phyloP scores from a whole-genome alignment of 2,113 vertebrate species.

The Pteruthius melanotis region DNA sequence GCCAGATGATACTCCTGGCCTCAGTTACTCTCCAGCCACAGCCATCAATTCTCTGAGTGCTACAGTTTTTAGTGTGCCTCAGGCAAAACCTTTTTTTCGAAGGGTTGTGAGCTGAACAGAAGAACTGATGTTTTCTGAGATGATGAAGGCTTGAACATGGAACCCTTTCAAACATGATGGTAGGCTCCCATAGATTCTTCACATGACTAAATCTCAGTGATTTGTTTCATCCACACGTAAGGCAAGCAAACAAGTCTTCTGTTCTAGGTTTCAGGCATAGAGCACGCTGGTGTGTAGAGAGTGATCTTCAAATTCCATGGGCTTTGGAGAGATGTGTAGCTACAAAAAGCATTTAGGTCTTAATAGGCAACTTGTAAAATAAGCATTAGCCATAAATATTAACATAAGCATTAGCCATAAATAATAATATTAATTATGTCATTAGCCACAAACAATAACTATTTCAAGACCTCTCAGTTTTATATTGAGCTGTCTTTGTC shows the following conservation, averaged over 20 bases:
- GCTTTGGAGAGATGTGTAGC: neutral
- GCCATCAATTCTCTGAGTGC: neutral
- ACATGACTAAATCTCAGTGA: neutral
- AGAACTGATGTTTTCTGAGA: neutral
- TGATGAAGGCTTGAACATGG: neutral
- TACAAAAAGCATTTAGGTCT: neutral
- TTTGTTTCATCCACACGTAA: neutral
- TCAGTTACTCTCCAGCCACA: neutral
- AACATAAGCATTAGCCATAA: neutral
- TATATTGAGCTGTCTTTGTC: neutral
- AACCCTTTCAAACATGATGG: neutral
- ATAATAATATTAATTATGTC: neutral
- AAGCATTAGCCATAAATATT: neutral
- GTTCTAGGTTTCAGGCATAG: neutral
- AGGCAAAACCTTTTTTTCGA: neutral
- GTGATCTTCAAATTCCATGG: neutral
- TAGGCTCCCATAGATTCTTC: neutral
- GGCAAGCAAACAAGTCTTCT: neutral
- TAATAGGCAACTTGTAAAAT: neutral
- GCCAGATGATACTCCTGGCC: slow-evolving; percentile 38
- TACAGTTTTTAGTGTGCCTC: neutral
- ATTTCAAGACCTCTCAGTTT: neutral
- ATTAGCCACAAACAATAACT: neutral
- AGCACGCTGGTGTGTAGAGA: neutral
- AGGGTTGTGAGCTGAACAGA: neutral